These are phyloP conservation scores for Campoplex nolae DNA, from an alignment of 2,888 invertebrate species.

Conservation along the genomic window DNA sequence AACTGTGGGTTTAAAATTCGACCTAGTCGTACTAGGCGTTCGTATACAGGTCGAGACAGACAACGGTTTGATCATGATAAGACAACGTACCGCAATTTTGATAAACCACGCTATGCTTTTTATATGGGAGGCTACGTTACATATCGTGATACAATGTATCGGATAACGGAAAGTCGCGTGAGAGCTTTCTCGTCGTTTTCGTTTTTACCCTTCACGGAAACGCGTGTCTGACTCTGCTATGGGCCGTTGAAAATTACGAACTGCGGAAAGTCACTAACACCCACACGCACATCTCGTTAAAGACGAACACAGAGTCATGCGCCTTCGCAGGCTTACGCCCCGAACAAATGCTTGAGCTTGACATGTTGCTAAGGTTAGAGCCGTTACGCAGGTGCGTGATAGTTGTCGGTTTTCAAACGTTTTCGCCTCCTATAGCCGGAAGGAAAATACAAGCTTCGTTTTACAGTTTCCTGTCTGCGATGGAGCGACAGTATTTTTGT, in stretches of 20 bases:
- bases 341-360: slow-evolving; percentile 35
- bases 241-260: slow-evolving; percentile 41
- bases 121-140: not conserved
- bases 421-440: slow-evolving; percentile 18
- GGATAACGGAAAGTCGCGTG: slow-evolving; percentile 51
- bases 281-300: not conserved
- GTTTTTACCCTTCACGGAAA: slow-evolving; percentile 24
- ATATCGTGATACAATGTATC: slow-evolving; percentile 29
- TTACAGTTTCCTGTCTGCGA: slow-evolving; percentile 9
- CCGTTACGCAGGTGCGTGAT: slow-evolving; percentile 59
- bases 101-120: slow-evolving; percentile 33
- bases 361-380: slow-evolving; percentile 38
- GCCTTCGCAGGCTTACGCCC: slow-evolving; percentile 8
- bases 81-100: slow-evolving; percentile 19
- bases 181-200: slow-evolving; percentile 30
- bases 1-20: not conserved
- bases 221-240: slow-evolving; percentile 35
- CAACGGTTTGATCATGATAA: slow-evolving; percentile 54
- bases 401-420: slow-evolving; percentile 44
- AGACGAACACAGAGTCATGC: not conserved
- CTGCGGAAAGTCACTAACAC: slow-evolving; percentile 22
- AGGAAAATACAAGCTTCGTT: slow-evolving; percentile 42
- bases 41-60: slow-evolving; percentile 15
- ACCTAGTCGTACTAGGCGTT: not conserved
- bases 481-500: not conserved